Conservation (phyloP, 2,113 vertebrate species). For the Platysteira castanea region DNA sequence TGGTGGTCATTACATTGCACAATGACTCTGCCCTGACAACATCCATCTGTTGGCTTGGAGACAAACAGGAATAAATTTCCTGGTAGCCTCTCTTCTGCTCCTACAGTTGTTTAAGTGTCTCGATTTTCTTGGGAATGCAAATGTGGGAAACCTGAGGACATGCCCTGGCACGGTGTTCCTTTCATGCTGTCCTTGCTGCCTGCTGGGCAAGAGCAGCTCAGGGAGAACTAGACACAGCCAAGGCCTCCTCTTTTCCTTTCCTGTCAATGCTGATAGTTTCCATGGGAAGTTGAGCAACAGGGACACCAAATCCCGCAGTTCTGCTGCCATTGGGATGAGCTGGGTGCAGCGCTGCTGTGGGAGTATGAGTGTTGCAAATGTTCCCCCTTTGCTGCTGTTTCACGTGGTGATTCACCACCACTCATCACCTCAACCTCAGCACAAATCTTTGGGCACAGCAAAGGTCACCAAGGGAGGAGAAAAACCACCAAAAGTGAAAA, state of each 20-base stretch:
- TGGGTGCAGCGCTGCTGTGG: not conserved
- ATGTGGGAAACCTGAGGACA: not conserved
- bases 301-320: not conserved
- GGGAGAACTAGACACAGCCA: not conserved
- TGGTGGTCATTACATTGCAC: not conserved
- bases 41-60: not conserved
- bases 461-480: not conserved
- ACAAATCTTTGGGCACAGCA: not conserved
- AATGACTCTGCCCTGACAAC: not conserved
- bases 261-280: not conserved
- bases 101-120: not conserved
- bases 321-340: not conserved
- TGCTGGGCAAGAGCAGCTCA: not conserved
- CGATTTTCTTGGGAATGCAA: not conserved
- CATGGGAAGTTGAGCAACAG: not conserved
- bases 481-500: not conserved
- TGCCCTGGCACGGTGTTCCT: not conserved
- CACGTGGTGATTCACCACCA: fast-evolving
- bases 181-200: not conserved
- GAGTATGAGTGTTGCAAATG: not conserved
- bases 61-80: not conserved
- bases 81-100: not conserved
- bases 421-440: fast-evolving
- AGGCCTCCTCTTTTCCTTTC: not conserved
- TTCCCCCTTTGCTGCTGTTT: not conserved